Base-by-base conservation (phyloP, 2,888 invertebrate genomes). In the Julus scanicus region DNA sequence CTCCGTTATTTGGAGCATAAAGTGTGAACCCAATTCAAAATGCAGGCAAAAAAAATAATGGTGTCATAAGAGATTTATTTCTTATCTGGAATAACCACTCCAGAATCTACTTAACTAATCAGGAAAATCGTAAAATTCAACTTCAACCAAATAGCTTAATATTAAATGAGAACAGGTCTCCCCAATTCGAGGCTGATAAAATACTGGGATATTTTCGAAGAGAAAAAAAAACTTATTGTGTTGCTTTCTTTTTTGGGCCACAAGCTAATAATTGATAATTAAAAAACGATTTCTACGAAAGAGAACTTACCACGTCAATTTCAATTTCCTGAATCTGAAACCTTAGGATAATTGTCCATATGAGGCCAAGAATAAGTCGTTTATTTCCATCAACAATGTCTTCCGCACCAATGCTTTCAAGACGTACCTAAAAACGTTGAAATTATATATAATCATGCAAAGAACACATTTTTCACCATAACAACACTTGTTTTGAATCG, bases 311-410 rank as follows among this genome's bases (percentile, higher is more conserved):
- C 92, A 98, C 97, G 93, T 98, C 98, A 91, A 98, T 98, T 93
- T 98, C 98, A 91, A 98, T 98, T 94, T 98, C 98, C 93, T 98
- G 99, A 91, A 99, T 99, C 94, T 99, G 99, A 94, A 99, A 99
- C 89, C 99, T 94, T 90, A 99, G 94, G 93, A 99, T 99, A 92
- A 99, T 99, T 89, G 99, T 99, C 99, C 99, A 99, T 90, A 99
- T 98, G 88, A 99, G 94, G 91, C 99, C 99, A 90, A 99, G 95
- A 92, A 99, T 99, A 90, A 99, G 94, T 87, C 98, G 94, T 84
- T 97, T 98, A 94, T 99, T 99, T 53, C 99, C 98, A 93, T 99
- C 99, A 89, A 99, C 98, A 90, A 99, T 99, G 93, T 99, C 99
- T 93, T 99, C 99, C 20, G 99, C 99, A 90, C 99, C 99, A 91